These are phyloP conservation scores for Drosophila multiciliata DNA, from an alignment of 2,888 invertebrate genomes.

Conservation along the genomic window DNA sequence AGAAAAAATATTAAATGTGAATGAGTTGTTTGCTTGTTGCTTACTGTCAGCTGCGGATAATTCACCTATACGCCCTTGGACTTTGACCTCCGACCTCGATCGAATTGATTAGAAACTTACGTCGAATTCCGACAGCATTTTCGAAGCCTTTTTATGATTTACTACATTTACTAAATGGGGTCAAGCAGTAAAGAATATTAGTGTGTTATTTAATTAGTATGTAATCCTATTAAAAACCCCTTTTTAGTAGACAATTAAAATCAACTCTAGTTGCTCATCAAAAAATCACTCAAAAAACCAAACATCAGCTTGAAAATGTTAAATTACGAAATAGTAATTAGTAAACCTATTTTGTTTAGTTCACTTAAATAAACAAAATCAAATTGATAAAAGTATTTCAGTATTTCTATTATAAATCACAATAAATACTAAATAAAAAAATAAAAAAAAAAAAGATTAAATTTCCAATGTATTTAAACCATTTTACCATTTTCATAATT, in stretches of 20 bases:
- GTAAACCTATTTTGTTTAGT: not conserved
- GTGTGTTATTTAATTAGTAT: not conserved
- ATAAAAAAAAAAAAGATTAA: not conserved
- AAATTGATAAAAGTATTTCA: not conserved
- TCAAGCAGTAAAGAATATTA: not conserved
- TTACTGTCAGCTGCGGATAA: constrained; percentile 19
- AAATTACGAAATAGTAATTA: not conserved
- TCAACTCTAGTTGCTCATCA: not conserved
- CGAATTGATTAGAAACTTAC: constrained; percentile 63
- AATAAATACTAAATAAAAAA: not conserved
- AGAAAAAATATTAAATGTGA: constrained; percentile 65
- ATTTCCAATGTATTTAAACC: not conserved
- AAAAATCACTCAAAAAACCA: not conserved
- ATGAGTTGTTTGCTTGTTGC: constrained; percentile 60
- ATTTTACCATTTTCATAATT: not conserved
- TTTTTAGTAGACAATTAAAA: not conserved
- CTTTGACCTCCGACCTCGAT: constrained; percentile 35
- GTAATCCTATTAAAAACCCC: not conserved
- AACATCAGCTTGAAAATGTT: not conserved
- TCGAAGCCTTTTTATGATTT: not conserved
- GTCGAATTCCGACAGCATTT: constrained; percentile 36
- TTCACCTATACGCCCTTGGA: constrained; percentile 31
- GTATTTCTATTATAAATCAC: not conserved
- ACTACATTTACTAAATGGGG: not conserved
- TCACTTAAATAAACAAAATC: not conserved